Evolutionary conservation across 2,797 vertebrate genomes (phyloP).

Genomic region (Acanthurus leucopareius): DNA sequence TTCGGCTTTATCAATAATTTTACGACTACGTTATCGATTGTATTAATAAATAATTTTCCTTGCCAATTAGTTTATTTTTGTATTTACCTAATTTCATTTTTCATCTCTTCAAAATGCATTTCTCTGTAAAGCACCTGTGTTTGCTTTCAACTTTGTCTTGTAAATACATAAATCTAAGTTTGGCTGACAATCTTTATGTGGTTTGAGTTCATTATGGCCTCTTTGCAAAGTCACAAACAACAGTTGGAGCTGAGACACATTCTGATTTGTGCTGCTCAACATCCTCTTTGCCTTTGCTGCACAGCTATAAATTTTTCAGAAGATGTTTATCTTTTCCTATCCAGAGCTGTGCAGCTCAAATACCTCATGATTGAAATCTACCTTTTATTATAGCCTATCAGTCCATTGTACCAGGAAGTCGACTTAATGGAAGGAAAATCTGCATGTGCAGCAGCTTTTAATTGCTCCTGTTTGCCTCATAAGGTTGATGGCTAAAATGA

Average conservation of each 20-base stretch:
- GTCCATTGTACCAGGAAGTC: background rate
- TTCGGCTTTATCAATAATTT: background rate
- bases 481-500: constrained; percentile 39
- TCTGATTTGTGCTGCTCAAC: constrained; percentile 30
- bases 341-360: constrained; percentile 27
- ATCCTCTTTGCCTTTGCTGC: constrained; percentile 12
- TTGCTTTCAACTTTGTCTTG: background rate
- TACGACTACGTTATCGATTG: background rate
- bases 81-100: background rate
- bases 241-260: constrained; percentile 13
- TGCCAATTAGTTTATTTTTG: background rate
- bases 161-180: constrained; percentile 9
- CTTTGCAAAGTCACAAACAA: constrained; percentile 19
- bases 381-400: constrained; percentile 9
- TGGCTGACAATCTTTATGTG: constrained; percentile 16
- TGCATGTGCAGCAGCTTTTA: constrained; percentile 31
- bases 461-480: constrained; percentile 42
- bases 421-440: constrained; percentile 29
- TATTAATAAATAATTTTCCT: background rate
- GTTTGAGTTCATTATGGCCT: constrained; percentile 19
- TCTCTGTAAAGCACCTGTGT: background rate
- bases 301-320: constrained; percentile 39
- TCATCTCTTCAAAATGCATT: background rate
- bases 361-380: constrained; percentile 23
- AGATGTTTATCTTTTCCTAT: constrained; percentile 37